Evolutionary conservation across 1,140 invertebrate genomes (phyloP), one percentile per base, ranked within the genome.

Genomic region (Rhizoglyphus robini): DNA sequence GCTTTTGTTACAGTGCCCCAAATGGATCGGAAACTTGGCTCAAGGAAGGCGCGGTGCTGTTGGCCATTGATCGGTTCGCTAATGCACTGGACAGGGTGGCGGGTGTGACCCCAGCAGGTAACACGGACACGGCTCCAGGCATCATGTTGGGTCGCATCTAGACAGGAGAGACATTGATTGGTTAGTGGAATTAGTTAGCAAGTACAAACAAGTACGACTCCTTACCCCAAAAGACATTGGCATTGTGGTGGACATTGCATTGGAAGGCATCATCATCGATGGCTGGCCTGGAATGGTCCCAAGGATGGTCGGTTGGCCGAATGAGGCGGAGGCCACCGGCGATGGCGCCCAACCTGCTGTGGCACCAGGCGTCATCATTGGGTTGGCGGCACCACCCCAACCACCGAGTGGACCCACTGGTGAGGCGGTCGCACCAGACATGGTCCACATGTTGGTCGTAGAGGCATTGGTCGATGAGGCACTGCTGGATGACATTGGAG

Each of bases 11-110:
- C 13, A 64, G 47, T 64, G 63, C 63, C 4, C 63, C 63, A 64
- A 64, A 64, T 49, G 63, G 63, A 57, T 64, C 63, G 27, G 46
- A 49, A 27, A 18, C 11, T 62, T 29, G 15, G 41, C n/a, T 64
- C n/a, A 36, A 3, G n/a, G 61, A 11, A 5, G 51, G 8, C 11
- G 15, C 36, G n/a, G n/a, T 60, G n/a, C n/a, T 60, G 11, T 2
- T 49, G 20, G 31, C 30, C 20, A 13, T 4, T 47, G 23, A 27
- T 49, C 41, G 30, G 41, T 34, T 20, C 23, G 47, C 32, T 27
- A 48, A 20, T 30, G 46, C 15, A 36, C 47, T 64, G 46, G 41
- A 57, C 61, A 46, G 48, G 27, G 27, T 60, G 1, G 58, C 15
- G 31, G 58, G 8, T 11, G 15, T 63, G 4, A 48, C 46, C 8